Conservation (phyloP, 2,113 vertebrate species). For the Myotis davidii region DNA sequence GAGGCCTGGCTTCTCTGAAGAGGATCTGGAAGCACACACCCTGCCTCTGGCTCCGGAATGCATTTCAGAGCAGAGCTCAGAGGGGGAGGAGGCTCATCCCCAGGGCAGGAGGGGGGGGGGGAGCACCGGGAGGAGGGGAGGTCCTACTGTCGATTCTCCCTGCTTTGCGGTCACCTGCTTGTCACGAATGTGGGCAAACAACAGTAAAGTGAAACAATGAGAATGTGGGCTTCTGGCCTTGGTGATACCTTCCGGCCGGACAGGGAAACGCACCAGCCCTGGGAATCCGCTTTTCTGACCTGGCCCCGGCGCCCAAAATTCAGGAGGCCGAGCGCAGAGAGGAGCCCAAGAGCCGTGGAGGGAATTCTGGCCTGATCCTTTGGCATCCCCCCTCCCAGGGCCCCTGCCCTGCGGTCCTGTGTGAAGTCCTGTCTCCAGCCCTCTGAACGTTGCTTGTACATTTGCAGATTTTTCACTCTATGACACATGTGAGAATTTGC, state of each 20-base stretch:
- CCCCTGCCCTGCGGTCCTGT: neutral
- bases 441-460: neutral
- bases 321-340: too few species aligned
- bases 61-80: neutral
- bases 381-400: fast-evolving
- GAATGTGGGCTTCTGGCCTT: neutral
- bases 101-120: fast-evolving
- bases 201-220: neutral
- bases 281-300: fast-evolving
- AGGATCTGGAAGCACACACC: neutral
- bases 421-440: neutral
- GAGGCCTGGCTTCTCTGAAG: neutral
- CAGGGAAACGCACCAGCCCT: fast-evolving
- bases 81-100: neutral
- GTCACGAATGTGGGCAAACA: neutral
- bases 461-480: neutral
- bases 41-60: neutral
- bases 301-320: neutral
- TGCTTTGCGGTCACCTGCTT: neutral
- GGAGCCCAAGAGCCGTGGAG: neutral
- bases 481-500: neutral
- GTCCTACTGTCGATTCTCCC: neutral
- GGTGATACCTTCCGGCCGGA: neutral
- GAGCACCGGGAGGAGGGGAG: neutral
- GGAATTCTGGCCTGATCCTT: neutral